Conservation (phyloP, 2,888 invertebrate genomes). For the Oligia latruncula region DNA sequence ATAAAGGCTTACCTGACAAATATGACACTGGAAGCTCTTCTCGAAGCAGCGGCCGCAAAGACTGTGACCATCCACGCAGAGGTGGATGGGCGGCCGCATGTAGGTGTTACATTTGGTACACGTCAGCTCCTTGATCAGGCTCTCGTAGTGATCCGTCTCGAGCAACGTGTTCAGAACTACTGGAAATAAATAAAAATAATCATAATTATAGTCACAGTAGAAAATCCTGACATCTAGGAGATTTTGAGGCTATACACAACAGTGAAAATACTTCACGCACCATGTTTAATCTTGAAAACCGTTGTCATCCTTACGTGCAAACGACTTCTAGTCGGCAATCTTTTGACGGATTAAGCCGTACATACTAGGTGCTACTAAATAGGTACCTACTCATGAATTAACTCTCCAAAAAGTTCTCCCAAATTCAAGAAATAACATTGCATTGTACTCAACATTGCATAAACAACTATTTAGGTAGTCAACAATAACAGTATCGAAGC, state of each 20-base stretch:
- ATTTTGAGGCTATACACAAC: neutral
- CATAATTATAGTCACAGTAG: neutral
- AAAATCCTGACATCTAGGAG: neutral
- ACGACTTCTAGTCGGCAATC: no score
- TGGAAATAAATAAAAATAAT: conserved; percentile 67
- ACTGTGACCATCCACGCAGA: conserved; percentile 88
- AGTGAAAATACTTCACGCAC: neutral
- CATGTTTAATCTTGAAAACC: no score
- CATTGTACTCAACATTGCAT: neutral
- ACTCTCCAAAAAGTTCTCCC: neutral
- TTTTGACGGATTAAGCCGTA: no score
- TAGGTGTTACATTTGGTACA: conserved; percentile 87
- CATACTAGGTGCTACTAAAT: no score
- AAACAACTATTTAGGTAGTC: neutral
- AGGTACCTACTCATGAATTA: no score
- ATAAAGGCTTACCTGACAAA: conserved; percentile 77
- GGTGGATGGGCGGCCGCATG: conserved; percentile 87
- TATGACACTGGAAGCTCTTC: conserved; percentile 85
- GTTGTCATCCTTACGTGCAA: no score
- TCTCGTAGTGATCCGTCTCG: conserved; percentile 87
- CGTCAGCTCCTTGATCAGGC: conserved; percentile 86
- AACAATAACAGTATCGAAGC: neutral
- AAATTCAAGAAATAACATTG: neutral
- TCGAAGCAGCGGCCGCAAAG: conserved; percentile 83
- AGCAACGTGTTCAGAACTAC: conserved; percentile 84